These are phyloP conservation scores for Sitta carolinensis DNA, from an alignment of 2,797 vertebrate species.

Conservation along the genomic window DNA sequence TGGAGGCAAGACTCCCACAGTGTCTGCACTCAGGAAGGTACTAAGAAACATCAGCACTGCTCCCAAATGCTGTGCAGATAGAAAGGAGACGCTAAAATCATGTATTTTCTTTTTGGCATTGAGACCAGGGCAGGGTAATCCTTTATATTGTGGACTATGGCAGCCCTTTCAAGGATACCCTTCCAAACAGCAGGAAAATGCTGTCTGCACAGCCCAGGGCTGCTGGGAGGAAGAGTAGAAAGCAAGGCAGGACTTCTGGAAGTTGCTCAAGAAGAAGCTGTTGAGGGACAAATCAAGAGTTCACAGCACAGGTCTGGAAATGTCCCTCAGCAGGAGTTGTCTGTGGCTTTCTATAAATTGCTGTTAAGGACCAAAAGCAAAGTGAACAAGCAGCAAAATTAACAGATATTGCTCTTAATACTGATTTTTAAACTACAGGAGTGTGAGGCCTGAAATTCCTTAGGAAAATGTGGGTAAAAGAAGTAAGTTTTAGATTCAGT, in stretches of 20 bases:
- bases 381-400: not conserved
- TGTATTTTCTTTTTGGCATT: not conserved
- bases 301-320: not conserved
- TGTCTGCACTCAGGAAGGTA: not conserved
- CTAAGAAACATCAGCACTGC: not conserved
- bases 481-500: not conserved
- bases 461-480: not conserved
- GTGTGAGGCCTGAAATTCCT: not conserved
- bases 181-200: not conserved
- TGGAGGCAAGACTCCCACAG: not conserved
- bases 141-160: not conserved
- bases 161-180: not conserved
- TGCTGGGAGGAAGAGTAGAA: not conserved
- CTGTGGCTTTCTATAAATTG: not conserved
- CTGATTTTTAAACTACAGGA: not conserved
- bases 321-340: accelerated
- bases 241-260: not conserved
- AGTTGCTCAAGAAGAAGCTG: not conserved
- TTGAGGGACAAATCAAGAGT: not conserved
- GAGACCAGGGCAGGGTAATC: not conserved
- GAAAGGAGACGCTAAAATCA: not conserved
- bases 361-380: not conserved
- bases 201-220: not conserved
- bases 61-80: not conserved
- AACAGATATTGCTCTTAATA: not conserved